Evolutionary conservation across 2,113 vertebrate species (phyloP), one percentile per base, ranked within the genome.

Genomic region (Cryptoleucopteryx plumbea): DNA sequence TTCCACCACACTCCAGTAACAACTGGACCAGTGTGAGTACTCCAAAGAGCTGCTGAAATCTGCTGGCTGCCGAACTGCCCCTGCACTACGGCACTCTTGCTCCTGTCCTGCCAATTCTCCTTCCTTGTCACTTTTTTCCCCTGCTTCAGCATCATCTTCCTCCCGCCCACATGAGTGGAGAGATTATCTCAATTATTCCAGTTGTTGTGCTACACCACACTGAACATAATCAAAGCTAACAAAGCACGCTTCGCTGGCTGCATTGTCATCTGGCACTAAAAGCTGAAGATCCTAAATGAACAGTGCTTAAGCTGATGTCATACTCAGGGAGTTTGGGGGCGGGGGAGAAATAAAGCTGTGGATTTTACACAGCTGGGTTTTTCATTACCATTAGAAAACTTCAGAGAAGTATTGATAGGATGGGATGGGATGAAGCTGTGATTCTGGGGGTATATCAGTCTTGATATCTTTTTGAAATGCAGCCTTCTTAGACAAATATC

Each of bases 181-280:
- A 82, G 62, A 84, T 72, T 61, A 65, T 73, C 58, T 84, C 56
- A 65, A 5, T 91, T 58, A 72, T 92, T 95, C 91, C 94, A 93
- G 86, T 78, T 94, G 83, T 66, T 94, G 40, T 92, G 80, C 72
- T 59, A 11, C 82, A 88, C 42, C 72, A 79, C 62, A 68, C 12
- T 32, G 80, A 93, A 56, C 68, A 61, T 4, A 72, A 78, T 70
- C 71, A 90, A 93, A 95, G 75, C 82, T 71, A 84, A 83, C 86
- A 93, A 83, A 95, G 65, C 92, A 32, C 1, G 2, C 82, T 68
- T 66, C 9, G 4, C 27, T 56, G 34, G 48, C 72, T 84, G 72
- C 21, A 4, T 40, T 90, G 43, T 92, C 40, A 65, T 50, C 63
- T 71, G 71, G 55, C 82, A 71, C 48, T 19, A 38, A 43, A 78